These are phyloP conservation scores for Drosophila monieri DNA, from an alignment of 2,888 invertebrate species.

Conservation along the genomic window DNA sequence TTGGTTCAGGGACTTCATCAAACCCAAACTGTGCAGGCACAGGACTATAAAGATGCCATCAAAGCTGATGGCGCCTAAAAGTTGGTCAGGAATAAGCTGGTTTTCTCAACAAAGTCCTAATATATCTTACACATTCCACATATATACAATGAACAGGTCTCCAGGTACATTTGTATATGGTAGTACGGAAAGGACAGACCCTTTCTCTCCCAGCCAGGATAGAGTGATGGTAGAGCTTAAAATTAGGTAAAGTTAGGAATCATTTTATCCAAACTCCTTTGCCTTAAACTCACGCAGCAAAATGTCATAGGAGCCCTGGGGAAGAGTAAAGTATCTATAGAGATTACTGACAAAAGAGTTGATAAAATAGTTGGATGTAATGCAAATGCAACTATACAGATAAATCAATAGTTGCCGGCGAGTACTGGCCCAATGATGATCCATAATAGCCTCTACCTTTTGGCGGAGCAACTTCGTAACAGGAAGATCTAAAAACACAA, in stretches of 20 bases:
- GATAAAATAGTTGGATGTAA: constrained; percentile 64
- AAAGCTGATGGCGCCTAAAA: constrained; percentile 72
- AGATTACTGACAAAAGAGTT: constrained; percentile 58
- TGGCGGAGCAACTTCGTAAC: constrained; percentile 51
- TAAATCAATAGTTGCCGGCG: constrained; percentile 71
- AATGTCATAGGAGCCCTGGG: constrained; percentile 47
- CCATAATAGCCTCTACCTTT: constrained; percentile 60
- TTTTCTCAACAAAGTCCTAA: background rate
- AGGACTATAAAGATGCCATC: constrained; percentile 78
- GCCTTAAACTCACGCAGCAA: constrained; percentile 61
- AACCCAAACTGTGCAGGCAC: constrained; percentile 70
- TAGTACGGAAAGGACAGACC: constrained; percentile 76
- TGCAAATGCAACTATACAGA: constrained; percentile 49
- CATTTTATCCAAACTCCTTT: background rate
- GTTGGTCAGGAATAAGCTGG: background rate
- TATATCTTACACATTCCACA: constrained; percentile 67
- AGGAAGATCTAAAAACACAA: constrained; percentile 60
- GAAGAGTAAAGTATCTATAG: constrained; percentile 50
- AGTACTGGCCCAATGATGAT: constrained; percentile 65
- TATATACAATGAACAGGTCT: constrained; percentile 48
- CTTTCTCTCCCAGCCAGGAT: constrained; percentile 73
- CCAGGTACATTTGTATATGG: constrained; percentile 62
- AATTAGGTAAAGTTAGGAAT: background rate
- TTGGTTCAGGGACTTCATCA: constrained; percentile 62
- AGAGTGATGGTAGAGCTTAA: constrained; percentile 69